Percentiles rank a stretch among this genome's conserved stretches.
phyloP scores from a whole-genome alignment of 2,888 invertebrate species.

The Lasioglossum villosulum region DNA sequence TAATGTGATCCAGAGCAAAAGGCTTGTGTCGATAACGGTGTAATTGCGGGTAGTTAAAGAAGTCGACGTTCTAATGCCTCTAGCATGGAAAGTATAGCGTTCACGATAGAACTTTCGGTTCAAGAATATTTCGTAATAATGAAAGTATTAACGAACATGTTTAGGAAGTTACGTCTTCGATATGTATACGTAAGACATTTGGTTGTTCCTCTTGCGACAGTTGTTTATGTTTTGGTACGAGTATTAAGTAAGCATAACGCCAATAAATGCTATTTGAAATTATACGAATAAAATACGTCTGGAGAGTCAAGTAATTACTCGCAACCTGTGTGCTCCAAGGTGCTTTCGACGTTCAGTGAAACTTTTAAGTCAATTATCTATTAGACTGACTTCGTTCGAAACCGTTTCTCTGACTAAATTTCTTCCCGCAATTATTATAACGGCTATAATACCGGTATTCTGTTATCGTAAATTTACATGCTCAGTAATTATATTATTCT shows the following conservation, averaged over 20 bases:
- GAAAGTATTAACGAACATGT: constrained; percentile 30
- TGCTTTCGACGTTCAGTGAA: constrained; percentile 10
- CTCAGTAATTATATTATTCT: constrained; percentile 67
- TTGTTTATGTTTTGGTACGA: constrained; percentile 34
- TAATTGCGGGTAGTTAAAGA: constrained; percentile 59
- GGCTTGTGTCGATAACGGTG: constrained; percentile 59
- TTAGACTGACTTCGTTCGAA: constrained; percentile 26
- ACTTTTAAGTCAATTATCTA: constrained; percentile 27
- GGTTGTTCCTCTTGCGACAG: constrained; percentile 28
- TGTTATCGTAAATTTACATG: constrained; percentile 62
- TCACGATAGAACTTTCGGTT: constrained; percentile 55
- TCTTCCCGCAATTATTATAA: constrained; percentile 69
- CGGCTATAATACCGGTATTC: constrained; percentile 54
- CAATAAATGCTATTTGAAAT: constrained; percentile 25
- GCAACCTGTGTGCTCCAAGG: constrained; percentile 22
- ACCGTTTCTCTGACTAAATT: constrained; percentile 56
- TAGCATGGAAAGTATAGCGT: constrained; percentile 43
- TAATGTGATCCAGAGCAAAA: constrained; percentile 48
- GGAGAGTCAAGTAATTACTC: constrained; percentile 18
- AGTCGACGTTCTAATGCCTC: constrained; percentile 39
- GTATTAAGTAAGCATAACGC: constrained; percentile 15
- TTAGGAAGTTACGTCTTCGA: constrained; percentile 16
- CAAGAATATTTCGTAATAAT: constrained; percentile 32
- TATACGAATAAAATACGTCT: constrained; percentile 29
- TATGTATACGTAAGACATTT: constrained; percentile 41